Evolutionary conservation across 2,113 vertebrate species (phyloP).

Genomic region (Ploceus nigricollis): DNA sequence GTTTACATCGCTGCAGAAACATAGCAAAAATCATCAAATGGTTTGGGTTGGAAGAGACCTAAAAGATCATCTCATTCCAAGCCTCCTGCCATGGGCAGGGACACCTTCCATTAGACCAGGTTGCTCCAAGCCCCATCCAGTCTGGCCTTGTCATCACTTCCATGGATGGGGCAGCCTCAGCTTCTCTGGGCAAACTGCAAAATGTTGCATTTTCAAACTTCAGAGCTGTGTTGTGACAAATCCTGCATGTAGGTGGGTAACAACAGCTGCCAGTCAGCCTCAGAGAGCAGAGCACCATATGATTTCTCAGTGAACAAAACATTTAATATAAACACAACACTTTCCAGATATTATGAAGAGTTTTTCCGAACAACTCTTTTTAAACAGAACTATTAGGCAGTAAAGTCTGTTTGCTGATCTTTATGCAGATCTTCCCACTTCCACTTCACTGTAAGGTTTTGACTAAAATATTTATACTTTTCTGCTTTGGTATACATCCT

Average conservation of each 20-base stretch:
- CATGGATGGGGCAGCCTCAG: background rate
- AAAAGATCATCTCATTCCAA: background rate
- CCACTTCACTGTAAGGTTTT: conserved; percentile 1
- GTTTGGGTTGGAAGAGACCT: background rate
- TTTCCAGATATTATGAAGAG: conserved; percentile 1
- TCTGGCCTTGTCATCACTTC: background rate
- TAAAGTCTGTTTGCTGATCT: conserved; percentile 28
- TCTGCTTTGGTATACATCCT: conserved; percentile 38
- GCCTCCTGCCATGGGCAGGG: background rate
- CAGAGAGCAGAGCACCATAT: background rate
- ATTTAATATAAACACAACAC: conserved; percentile 31
- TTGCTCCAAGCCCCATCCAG: background rate
- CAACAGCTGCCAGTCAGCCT: conserved; percentile 30
- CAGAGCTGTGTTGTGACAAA: background rate
- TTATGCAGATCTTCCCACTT: conserved; percentile 34
- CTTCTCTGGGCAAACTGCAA: background rate
- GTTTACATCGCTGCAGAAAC: background rate
- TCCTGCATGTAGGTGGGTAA: background rate
- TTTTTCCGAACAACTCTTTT: conserved; percentile 10
- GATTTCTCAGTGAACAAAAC: conserved; percentile 34
- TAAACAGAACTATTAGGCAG: conserved; percentile 20
- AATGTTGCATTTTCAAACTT: background rate
- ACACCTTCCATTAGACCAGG: background rate
- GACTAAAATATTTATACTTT: conserved; percentile 60
- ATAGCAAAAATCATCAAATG: background rate